Conservation (phyloP, 2,113 vertebrate species). For the Morone saxatilis region DNA sequence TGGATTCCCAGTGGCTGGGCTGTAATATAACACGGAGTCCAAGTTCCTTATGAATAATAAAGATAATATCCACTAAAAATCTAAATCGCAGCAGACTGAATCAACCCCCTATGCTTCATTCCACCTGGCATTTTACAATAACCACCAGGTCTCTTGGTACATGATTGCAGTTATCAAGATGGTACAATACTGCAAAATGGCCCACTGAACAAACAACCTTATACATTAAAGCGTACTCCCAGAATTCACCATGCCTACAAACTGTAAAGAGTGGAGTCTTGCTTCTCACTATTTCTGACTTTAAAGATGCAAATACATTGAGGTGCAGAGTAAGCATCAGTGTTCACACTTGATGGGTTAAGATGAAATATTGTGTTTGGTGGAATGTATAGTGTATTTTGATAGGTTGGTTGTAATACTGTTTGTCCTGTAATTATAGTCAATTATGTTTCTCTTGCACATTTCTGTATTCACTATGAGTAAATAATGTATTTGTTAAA, state of each 20-base stretch:
- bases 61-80: slow-evolving; percentile 5
- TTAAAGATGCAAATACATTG: neutral
- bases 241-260: neutral
- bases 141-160: neutral
- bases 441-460: neutral
- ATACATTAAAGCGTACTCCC: neutral
- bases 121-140: slow-evolving; percentile 11
- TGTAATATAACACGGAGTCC: neutral
- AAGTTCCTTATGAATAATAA: slow-evolving; percentile 8
- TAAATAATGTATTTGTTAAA: neutral
- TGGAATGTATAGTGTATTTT: neutral
- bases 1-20: neutral
- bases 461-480: neutral
- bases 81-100: slow-evolving; percentile 12
- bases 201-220: neutral
- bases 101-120: slow-evolving; percentile 1
- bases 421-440: neutral
- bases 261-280: neutral
- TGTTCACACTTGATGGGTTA: neutral
- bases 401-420: neutral
- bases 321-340: neutral
- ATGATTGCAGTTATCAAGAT: slow-evolving; percentile 25
- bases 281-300: neutral
- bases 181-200: neutral
- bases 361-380: neutral